Evolutionary conservation across 2,113 vertebrate genomes (phyloP).

Genomic region (Poicephalus meyeri): DNA sequence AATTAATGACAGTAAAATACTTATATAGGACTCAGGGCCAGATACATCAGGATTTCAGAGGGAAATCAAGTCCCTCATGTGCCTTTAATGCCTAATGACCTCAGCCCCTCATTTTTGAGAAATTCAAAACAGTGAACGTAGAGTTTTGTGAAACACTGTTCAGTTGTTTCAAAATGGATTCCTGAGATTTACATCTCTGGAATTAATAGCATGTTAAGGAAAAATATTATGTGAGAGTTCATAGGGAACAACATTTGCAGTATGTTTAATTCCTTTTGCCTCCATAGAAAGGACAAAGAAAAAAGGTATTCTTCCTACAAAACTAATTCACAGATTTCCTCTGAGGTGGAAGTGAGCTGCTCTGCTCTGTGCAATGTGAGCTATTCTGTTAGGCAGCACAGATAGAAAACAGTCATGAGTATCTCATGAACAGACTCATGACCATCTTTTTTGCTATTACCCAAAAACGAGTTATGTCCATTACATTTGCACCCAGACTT

Average conservation of each 20-base stretch:
- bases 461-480: fast-evolving
- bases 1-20: neutral
- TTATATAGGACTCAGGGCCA: neutral
- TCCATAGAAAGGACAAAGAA: neutral
- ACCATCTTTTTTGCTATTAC: neutral
- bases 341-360: neutral
- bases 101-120: neutral
- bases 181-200: neutral
- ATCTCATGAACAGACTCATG: neutral
- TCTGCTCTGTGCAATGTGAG: neutral
- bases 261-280: neutral
- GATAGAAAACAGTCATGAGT: neutral
- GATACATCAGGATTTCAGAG: neutral
- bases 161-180: neutral
- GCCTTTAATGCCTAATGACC: neutral
- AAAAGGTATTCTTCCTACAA: neutral
- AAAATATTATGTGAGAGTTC: neutral
- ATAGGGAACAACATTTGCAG: neutral
- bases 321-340: neutral
- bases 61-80: neutral
- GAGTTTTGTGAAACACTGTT: neutral
- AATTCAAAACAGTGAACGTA: neutral
- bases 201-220: neutral
- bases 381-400: neutral
- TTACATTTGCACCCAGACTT: neutral